Evolutionary conservation across 2,113 vertebrate genomes (phyloP).

Genomic region (Brachionichthys hirsutus): DNA sequence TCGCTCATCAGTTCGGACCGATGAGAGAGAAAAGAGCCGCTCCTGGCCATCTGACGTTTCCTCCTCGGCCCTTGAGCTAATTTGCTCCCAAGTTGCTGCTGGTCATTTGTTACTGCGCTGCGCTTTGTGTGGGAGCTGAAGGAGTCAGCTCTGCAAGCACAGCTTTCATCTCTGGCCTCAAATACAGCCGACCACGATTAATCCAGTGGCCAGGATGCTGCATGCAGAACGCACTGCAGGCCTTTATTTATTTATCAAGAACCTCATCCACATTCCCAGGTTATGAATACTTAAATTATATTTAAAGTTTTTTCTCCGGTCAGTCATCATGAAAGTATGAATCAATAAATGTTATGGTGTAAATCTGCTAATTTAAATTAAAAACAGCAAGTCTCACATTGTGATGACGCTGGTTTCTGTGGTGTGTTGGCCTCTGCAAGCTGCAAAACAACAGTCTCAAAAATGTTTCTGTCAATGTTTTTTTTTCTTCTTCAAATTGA

Average conservation of each 20-base stretch:
- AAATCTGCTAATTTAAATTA: too few relatives aligned
- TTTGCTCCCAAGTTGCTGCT: conserved; percentile 59
- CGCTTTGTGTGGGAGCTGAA: too few relatives aligned
- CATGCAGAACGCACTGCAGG: not conserved
- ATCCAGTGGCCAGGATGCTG: conserved; percentile 18
- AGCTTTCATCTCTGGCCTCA: conserved; percentile 35
- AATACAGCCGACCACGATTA: conserved; percentile 22
- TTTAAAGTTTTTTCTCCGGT: too few relatives aligned
- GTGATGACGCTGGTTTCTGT: too few relatives aligned
- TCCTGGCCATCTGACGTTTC: conserved; percentile 27
- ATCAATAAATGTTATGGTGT: too few relatives aligned
- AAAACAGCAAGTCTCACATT: too few relatives aligned
- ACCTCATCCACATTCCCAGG: not conserved
- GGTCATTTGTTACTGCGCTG: conserved; percentile 64
- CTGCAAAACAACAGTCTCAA: too few relatives aligned
- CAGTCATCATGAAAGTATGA: too few relatives aligned
- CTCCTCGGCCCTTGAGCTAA: conserved; percentile 36
- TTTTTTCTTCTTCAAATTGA: too few relatives aligned
- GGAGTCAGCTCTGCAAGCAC: conserved; percentile 46
- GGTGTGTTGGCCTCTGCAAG: too few relatives aligned
- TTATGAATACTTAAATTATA: too few relatives aligned
- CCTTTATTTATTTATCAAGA: not conserved
- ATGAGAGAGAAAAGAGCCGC: conserved; percentile 18
- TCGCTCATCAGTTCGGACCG: conserved; percentile 20
- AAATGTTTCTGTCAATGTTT: too few relatives aligned